Evolutionary conservation across 1,140 invertebrate genomes (phyloP).

Genomic region (Parasteatoda tepidariorum): DNA sequence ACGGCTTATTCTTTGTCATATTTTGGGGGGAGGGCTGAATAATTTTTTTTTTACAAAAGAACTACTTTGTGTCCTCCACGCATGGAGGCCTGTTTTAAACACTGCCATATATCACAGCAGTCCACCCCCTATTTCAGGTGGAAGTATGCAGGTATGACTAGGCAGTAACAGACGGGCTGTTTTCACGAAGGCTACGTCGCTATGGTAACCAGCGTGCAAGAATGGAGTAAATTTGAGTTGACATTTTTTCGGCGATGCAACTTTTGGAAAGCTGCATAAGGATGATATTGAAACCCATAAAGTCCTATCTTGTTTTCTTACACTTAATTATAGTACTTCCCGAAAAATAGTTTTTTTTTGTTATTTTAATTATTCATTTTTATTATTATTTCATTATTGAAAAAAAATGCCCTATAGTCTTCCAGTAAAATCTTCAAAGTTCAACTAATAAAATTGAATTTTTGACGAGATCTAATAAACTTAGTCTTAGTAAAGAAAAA

Average conservation of each 20-base stretch:
- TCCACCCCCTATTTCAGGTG: constrained; percentile 2
- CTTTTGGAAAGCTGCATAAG: no score
- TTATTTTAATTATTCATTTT: no score
- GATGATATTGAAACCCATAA: no score
- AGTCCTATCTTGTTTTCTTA: no score
- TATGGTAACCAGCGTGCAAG: constrained; percentile 29
- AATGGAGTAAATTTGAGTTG: constrained; percentile 47
- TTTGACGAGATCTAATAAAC: no score
- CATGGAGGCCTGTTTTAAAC: constrained; percentile 46
- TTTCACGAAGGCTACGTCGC: constrained; percentile 55
- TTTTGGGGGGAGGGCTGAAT: constrained; percentile 6
- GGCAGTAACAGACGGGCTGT: constrained; percentile 57
- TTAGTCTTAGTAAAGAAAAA: no score
- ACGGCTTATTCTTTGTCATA: constrained; percentile 58
- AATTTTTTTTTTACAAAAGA: constrained; percentile 3
- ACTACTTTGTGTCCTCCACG: constrained; percentile 55
- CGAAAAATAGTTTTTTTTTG: no score
- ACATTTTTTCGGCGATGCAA: constrained; percentile 49
- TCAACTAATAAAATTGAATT: no score
- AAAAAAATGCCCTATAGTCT: no score
- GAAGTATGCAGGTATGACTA: constrained; percentile 52
- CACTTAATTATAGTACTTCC: no score
- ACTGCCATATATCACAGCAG: constrained; percentile 47
- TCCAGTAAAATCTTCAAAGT: no score
- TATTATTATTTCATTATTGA: no score